These are phyloP conservation scores for Mongoloraphidia duomilia DNA, from an alignment of 2,888 invertebrate genomes.

Conservation along the genomic window DNA sequence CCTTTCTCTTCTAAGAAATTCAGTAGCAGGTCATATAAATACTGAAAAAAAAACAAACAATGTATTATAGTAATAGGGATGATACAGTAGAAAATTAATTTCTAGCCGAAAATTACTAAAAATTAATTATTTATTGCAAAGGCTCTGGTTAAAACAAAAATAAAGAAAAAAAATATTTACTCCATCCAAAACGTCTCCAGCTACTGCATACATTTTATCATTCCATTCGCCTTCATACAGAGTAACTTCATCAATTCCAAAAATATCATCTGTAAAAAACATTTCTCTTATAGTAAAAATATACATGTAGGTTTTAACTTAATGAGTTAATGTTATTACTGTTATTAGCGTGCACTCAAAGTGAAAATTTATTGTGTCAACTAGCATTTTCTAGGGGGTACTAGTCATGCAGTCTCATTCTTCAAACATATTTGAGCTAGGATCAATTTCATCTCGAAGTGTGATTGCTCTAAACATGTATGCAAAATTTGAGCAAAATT, in stretches of 20 bases:
- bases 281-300: too few species aligned
- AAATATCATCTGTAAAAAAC: conserved; percentile 59
- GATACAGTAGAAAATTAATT: conserved; percentile 1
- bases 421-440: too few species aligned
- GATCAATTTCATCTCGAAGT: too few species aligned
- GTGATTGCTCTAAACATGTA: too few species aligned
- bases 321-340: too few species aligned
- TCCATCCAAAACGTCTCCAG: conserved; percentile 90
- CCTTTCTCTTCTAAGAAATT: conserved; percentile 94
- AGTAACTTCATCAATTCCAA: conserved; percentile 87
- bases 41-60: conserved; percentile 40
- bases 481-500: too few species aligned
- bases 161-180: conserved; percentile 37
- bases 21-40: conserved; percentile 86
- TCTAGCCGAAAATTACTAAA: neutral
- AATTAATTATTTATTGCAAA: neutral
- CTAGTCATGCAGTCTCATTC: too few species aligned
- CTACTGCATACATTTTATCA: conserved; percentile 77
- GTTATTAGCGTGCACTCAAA: too few species aligned
- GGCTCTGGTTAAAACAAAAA: conserved; percentile 1
- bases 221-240: conserved; percentile 78
- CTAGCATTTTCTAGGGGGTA: too few species aligned
- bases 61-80: conserved; percentile 5
- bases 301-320: too few species aligned
- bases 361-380: too few species aligned